Base-by-base conservation (phyloP, 2,113 vertebrate species). In the Brachyhypopomus occidentalis region DNA sequence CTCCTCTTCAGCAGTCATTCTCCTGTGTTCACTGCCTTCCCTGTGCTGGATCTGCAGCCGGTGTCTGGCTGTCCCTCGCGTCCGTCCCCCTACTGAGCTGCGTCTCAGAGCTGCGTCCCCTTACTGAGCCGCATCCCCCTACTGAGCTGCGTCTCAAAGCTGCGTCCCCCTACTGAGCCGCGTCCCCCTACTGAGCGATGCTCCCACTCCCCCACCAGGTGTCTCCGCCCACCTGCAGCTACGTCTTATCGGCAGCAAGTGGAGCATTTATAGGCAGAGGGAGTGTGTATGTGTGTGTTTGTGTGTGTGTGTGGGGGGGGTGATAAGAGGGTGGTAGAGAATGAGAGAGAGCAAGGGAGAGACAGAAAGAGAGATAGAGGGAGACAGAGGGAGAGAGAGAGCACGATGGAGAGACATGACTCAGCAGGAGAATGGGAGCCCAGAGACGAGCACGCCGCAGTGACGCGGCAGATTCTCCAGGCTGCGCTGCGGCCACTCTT, bases 61-160 rank as follows among this genome's bases (percentile, higher is more conserved):
- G 82, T 70, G 74, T 60, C 74, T 63, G 25, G 12, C 69, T 84
- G 69, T 84, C 85, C 88, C 80, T 83, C 82, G 75, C 73, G 59
- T 75, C 56, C 58, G 70, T 76, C n/a, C 62, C 74, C 67, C 41
- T 76, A 60, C 63, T 69, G 48, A 6, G 41, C 41, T 45, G 41
- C 6, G 41, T 1, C 22, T 25, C 17, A 64, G 69, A 63, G 22
- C 60, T 22, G 34, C 58, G 70, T 76, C n/a, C 62, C 74, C 67
- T 38, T 76, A 60, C 62, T 67, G 45, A 6, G 38, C 38, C 7
- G 38, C 3, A 7, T 3, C 38, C 7, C 36, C n/a, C 30, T 30
- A 30, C 41, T 41, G 41, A 19, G 52, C 30, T 79, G 25, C 25
- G 12, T 79, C 22, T 25, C 17, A 64, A 59, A 63, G 22, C 60